Percentiles rank a stretch among this genome's conserved stretches.
Conservation (phyloP, 2,797 vertebrate species). For the Sphenopsis melanotis region DNA sequence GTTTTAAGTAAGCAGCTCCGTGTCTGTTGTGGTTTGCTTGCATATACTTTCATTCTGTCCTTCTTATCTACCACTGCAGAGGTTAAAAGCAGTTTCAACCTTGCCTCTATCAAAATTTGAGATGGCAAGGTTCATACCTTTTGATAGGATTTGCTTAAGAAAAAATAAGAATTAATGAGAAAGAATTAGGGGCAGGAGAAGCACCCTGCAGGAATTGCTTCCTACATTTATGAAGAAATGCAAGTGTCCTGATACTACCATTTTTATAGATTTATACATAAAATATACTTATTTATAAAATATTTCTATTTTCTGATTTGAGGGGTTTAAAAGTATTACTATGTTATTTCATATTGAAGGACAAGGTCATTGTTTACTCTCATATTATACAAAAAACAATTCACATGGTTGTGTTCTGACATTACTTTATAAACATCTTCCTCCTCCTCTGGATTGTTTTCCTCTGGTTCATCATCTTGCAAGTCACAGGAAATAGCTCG, state of each 20-base stretch:
- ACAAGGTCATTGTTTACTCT: not conserved
- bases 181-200: not conserved
- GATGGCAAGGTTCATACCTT: not conserved
- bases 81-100: not conserved
- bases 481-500: constrained; percentile 99
- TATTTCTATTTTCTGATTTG: not conserved
- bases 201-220: not conserved
- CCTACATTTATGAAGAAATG: not conserved
- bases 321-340: not conserved
- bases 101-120: not conserved
- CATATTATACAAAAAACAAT: constrained; percentile 7
- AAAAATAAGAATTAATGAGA: not conserved
- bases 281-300: not conserved
- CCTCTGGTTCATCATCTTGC: constrained; percentile 97
- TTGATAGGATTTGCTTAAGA: not conserved
- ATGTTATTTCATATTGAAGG: not conserved
- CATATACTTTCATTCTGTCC: not conserved
- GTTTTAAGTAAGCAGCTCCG: not conserved
- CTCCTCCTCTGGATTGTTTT: constrained; percentile 94
- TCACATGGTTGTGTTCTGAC: constrained; percentile 46
- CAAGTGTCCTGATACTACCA: not conserved
- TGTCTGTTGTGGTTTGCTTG: not conserved
- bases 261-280: not conserved
- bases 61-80: not conserved
- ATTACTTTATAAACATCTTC: constrained; percentile 99